A percentile compares a stretch with the other conserved stretches of the same genome.
Evolutionary conservation across 2,113 vertebrate genomes (phyloP).

Genomic region (Physeter macrocephalus): DNA sequence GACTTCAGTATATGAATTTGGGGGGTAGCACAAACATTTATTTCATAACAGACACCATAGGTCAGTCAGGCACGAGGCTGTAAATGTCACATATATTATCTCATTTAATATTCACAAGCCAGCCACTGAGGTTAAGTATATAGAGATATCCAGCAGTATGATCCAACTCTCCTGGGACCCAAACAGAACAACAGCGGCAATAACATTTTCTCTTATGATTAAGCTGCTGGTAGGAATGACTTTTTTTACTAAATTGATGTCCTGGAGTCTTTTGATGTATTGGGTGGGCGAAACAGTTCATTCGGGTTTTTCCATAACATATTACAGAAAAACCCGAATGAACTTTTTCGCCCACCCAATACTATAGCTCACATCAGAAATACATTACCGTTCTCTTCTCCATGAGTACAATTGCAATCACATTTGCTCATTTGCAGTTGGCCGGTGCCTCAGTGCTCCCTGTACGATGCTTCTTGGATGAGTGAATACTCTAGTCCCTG

Average conservation of each 20-base stretch:
- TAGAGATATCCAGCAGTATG: neutral
- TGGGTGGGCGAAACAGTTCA: rapidly evolving
- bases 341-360: too few species aligned
- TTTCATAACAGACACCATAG: neutral
- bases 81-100: neutral
- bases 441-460: neutral
- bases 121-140: neutral
- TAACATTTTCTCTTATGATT: neutral
- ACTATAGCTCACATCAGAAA: neutral
- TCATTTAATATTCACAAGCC: neutral
- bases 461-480: neutral
- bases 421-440: too few species aligned
- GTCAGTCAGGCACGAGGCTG: neutral
- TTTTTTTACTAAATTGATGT: neutral
- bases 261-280: neutral
- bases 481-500: neutral
- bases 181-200: neutral
- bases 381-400: neutral
- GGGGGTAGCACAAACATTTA: neutral
- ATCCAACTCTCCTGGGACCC: neutral
- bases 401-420: rapidly evolving
- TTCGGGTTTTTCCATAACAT: too few species aligned
- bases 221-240: neutral
- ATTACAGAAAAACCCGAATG: too few species aligned
- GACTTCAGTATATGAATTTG: neutral